Evolutionary conservation across 1,140 invertebrate species (phyloP), one percentile per base, ranked within the genome.

Genomic region (Drosophila sturtevanti): DNA sequence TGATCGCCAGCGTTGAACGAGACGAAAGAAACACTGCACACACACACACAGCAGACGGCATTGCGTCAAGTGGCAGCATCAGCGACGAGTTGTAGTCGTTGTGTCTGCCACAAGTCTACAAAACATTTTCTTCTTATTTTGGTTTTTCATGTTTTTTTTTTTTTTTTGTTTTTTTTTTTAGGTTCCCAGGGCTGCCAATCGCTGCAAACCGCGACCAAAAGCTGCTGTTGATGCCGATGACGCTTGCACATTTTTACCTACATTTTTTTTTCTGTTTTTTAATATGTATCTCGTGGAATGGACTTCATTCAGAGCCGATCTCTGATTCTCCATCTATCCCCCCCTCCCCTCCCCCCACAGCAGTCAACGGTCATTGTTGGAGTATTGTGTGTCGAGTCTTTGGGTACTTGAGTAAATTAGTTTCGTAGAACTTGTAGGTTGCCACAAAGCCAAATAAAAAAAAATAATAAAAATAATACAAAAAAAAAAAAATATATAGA

Each of bases 391-490:
- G 51, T 63, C 41, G 74, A 71, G 51, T 71, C 76, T 75, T 69
- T 71, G 41, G 79, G 34, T 79, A 89, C 84, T 87, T 73, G 79
- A 87, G 66, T 80, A 87, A 87, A 87, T 87, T 87, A 87, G 84
- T 87, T 87, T 87, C 84, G 84, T 87, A 87, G 84, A 87, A 87
- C 84, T 89, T 84, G 66, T 79, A 79, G 77, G 75, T 63, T 64
- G 77, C 66, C 74, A 21, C 16, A 48, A 31, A 48, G 11, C 41
- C 14, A 16, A 48, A 2, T 9, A 21, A 48, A 48, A 48, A 48
- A 31, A 6, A 6, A 6, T 4, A 1, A 31, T 31, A 31, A 31
- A 6, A 31, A 31, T 31, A 31, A 31, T 24, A 24, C 27, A 31
- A 31, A 31, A 31, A 31, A 31, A 6, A 31, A n/a, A n/a, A n/a